Percentiles rank a stretch among this genome's conserved stretches.
These are phyloP conservation scores for Thelaira solivaga DNA, from an alignment of 2,888 invertebrate genomes.

Conservation along the genomic window DNA sequence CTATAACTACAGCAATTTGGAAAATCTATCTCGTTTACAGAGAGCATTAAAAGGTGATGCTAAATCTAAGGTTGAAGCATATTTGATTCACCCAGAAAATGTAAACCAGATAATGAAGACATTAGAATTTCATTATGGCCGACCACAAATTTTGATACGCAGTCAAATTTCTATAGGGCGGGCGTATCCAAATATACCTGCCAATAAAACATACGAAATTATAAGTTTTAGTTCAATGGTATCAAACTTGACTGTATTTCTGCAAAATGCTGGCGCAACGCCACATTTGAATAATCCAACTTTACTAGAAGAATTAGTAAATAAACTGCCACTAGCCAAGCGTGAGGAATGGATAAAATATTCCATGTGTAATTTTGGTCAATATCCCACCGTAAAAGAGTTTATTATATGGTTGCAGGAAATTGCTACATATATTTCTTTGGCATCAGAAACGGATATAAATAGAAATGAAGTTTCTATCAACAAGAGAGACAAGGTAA, in stretches of 20 bases:
- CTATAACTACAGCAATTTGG: conserved; percentile 51
- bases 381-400: conserved; percentile 24
- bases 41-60: conserved; percentile 29
- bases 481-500: conserved; percentile 1
- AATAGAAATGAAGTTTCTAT: neutral
- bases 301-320: conserved; percentile 31
- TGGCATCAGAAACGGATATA: neutral
- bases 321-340: conserved; percentile 26
- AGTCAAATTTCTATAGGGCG: conserved; percentile 54
- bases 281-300: conserved; percentile 44
- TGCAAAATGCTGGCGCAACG: conserved; percentile 39
- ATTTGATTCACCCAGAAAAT: conserved; percentile 44
- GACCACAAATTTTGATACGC: conserved; percentile 54
- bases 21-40: conserved; percentile 47
- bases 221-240: conserved; percentile 40
- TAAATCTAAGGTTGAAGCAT: neutral
- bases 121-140: conserved; percentile 59
- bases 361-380: neutral
- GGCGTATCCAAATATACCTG: conserved; percentile 29
- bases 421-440: conserved; percentile 11
- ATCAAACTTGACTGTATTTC: conserved; percentile 36
- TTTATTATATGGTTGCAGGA: conserved; percentile 38
- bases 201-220: conserved; percentile 16
- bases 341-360: conserved; percentile 28
- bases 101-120: conserved; percentile 42